Percentiles rank a stretch among this genome's conserved stretches.
phyloP scores from a whole-genome alignment of 2,797 vertebrate genomes.

The Thripadectes ignobilis region DNA sequence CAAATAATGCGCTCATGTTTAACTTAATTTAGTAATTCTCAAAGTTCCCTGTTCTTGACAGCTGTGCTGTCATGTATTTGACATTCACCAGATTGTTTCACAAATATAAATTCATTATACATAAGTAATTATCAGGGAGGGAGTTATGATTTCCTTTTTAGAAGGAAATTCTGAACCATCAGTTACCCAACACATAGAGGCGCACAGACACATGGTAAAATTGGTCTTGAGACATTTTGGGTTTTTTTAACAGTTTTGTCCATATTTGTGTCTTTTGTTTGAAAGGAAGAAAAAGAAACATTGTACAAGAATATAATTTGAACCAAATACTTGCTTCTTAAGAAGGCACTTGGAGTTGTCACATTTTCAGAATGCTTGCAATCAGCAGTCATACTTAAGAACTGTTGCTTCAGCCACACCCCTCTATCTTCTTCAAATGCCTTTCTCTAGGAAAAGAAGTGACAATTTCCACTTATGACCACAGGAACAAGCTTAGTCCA shows the following conservation, averaged over 20 bases:
- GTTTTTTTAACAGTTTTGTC: not conserved
- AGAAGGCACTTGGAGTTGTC: constrained; percentile 77
- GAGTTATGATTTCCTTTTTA: not conserved
- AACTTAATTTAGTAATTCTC: not conserved
- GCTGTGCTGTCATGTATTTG: not conserved
- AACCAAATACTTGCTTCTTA: constrained; percentile 74
- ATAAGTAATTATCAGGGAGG: not conserved
- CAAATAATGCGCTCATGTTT: not conserved
- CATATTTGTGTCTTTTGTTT: not conserved
- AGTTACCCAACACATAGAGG: not conserved
- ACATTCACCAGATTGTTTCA: not conserved
- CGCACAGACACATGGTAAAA: not conserved
- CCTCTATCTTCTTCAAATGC: constrained; percentile 84
- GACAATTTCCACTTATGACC: not conserved
- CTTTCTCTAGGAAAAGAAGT: constrained; percentile 71
- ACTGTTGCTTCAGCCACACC: constrained; percentile 82
- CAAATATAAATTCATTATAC: not conserved
- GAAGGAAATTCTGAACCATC: not conserved
- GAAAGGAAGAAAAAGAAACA: not conserved
- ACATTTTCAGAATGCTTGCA: constrained; percentile 73
- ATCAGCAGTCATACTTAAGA: constrained; percentile 81
- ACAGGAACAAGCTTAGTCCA: not conserved
- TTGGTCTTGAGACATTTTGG: not conserved
- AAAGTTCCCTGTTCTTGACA: not conserved
- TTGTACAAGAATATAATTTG: not conserved